Evolutionary conservation across 2,797 vertebrate genomes (phyloP).

Genomic region (Halcyon badia): DNA sequence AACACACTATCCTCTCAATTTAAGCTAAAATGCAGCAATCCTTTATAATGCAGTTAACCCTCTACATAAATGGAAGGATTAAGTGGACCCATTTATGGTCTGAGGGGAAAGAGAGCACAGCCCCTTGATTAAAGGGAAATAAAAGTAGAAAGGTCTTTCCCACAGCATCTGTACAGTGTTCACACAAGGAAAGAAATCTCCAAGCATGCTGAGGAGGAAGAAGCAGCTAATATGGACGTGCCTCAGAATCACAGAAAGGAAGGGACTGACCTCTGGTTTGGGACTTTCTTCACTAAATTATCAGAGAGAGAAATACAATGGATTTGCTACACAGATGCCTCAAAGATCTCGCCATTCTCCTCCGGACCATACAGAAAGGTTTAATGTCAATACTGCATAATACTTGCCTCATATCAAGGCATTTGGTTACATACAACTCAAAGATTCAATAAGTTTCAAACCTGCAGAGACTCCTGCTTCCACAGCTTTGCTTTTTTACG

Average conservation of each 20-base stretch:
- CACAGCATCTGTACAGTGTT: not conserved
- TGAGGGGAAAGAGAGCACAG: not conserved
- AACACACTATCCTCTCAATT: not conserved
- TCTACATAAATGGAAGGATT: not conserved
- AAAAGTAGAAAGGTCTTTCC: not conserved
- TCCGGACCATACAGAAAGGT: not conserved
- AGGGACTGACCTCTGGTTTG: not conserved
- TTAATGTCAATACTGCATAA: not conserved
- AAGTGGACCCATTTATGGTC: not conserved
- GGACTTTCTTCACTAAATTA: not conserved
- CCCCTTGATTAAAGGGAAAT: not conserved
- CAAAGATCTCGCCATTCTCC: not conserved
- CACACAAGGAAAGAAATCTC: not conserved
- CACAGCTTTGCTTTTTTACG: not conserved
- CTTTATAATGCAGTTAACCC: not conserved
- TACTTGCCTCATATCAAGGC: not conserved
- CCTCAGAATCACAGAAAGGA: not conserved
- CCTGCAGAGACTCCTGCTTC: not conserved
- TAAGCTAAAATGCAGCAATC: not conserved
- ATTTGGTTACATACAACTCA: not conserved
- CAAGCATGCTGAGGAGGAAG: not conserved
- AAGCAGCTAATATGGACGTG: not conserved
- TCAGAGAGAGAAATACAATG: not conserved
- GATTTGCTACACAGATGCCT: fast-evolving
- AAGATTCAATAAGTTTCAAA: not conserved